Conservation (phyloP, 2,888 invertebrate species). For the Dorcus parallelipipedus region DNA sequence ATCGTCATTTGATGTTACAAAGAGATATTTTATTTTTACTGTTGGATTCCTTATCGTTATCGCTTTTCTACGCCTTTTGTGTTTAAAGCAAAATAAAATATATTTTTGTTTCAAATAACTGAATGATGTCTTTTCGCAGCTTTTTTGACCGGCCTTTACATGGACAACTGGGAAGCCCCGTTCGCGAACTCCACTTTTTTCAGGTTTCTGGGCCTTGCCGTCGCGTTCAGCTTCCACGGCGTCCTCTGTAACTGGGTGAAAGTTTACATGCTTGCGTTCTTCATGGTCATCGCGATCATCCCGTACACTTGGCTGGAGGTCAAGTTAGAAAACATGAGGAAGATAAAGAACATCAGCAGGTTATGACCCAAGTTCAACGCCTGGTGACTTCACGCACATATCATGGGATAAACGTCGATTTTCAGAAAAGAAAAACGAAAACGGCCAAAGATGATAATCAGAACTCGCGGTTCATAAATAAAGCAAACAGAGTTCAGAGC, state of each 20-base stretch:
- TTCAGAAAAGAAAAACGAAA: too few relatives aligned
- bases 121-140: constrained; percentile 33
- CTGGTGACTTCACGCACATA: constrained; percentile 2
- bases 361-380: constrained; percentile 35
- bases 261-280: constrained; percentile 49
- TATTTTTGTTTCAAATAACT: too few relatives aligned
- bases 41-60: too few relatives aligned
- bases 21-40: too few relatives aligned
- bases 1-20: too few relatives aligned
- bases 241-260: constrained; percentile 57
- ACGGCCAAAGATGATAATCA: too few relatives aligned
- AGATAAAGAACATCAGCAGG: constrained; percentile 41
- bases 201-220: constrained; percentile 59
- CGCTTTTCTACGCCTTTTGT: too few relatives aligned
- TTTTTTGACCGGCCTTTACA: constrained; percentile 45
- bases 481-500: too few relatives aligned
- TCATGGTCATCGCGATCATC: constrained; percentile 52
- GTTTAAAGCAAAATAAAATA: too few relatives aligned
- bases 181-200: constrained; percentile 54
- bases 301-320: constrained; percentile 56
- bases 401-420: too few relatives aligned
- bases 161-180: constrained; percentile 51
- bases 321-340: constrained; percentile 44
- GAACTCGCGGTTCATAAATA: too few relatives aligned
- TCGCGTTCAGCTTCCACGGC: constrained; percentile 63